These are phyloP conservation scores for Poecilia wingei DNA, from an alignment of 2,797 vertebrate species.

Conservation along the genomic window DNA sequence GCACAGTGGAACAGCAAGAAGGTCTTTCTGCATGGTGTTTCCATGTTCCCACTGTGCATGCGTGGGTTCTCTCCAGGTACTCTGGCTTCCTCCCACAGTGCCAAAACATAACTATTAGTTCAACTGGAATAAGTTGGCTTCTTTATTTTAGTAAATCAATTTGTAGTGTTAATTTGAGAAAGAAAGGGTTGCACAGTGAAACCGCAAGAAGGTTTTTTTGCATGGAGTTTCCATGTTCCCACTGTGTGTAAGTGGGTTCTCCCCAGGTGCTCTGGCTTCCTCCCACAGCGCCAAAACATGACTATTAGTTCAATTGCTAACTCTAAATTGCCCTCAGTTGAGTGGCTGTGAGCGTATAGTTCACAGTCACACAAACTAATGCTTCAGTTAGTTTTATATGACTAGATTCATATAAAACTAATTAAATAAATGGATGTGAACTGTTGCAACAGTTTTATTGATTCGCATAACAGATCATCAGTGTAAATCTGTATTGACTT, in stretches of 20 bases:
- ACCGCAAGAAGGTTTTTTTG: neutral
- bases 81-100: neutral
- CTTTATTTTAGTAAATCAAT: no score
- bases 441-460: neutral
- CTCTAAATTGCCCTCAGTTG: neutral
- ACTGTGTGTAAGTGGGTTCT: neutral
- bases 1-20: neutral
- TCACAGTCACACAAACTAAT: no score
- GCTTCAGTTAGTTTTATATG: no score
- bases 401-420: no score
- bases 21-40: neutral
- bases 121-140: neutral
- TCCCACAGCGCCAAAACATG: neutral
- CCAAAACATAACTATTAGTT: neutral
- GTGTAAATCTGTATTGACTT: neutral
- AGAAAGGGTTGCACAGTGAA: neutral
- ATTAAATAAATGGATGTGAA: neutral
- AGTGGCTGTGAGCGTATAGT: no score
- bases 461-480: neutral
- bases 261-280: neutral
- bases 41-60: neutral
- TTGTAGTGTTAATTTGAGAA: neutral
- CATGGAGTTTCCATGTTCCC: neutral
- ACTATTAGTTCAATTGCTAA: neutral
- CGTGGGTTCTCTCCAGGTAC: neutral